Evolutionary conservation across 2,113 vertebrate species (phyloP), one percentile per base, ranked within the genome.

Genomic region (Chamaea fasciata): DNA sequence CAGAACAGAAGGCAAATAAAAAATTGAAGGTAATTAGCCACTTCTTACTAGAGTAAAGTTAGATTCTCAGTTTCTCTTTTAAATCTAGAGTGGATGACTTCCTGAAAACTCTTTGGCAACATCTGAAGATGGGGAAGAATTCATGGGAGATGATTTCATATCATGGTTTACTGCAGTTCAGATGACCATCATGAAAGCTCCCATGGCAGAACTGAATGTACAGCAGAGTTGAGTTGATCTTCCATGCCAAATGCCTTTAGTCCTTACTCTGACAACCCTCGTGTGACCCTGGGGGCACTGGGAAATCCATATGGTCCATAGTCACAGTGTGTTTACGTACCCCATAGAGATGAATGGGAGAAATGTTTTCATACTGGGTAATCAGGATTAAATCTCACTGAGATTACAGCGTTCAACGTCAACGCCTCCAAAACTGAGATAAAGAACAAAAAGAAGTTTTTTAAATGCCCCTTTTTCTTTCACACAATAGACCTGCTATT

Each of bases 11-110:
- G 79, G 77, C 35, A 92, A 70, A 67, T 50, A 13, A 68, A 91
- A 94, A 74, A 56, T 1, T 77, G 41, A 46, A 68, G n/a, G 27
- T 81, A 93, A 94, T 95, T 96, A 94, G 73, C 41, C 35, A 89
- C 56, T 33, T 33, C 47, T 92, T 90, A 95, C 33, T 96, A n/a
- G 78, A 92, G 59, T 88, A 94, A 96, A 93, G 90, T 94, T 93
- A 76, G 68, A 86, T 75, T 83, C 56, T 60, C 24, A 12, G 44
- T 88, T 93, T 93, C 31, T 89, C 44, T 83, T 77, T 77, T 83
- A 83, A 63, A 80, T 77, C 20, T 39, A 57, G 49, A 22, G 23
- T 35, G 10, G 18, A 42, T 50, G 37, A 89, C 41, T 83, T 95
- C 92, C 65, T 31, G 0, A 71, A 75, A 81, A 76, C 41, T 77